Evolutionary conservation across 2,888 invertebrate genomes (phyloP), one percentile per base, ranked within the genome.

Genomic region (Scaptomyza flava): DNA sequence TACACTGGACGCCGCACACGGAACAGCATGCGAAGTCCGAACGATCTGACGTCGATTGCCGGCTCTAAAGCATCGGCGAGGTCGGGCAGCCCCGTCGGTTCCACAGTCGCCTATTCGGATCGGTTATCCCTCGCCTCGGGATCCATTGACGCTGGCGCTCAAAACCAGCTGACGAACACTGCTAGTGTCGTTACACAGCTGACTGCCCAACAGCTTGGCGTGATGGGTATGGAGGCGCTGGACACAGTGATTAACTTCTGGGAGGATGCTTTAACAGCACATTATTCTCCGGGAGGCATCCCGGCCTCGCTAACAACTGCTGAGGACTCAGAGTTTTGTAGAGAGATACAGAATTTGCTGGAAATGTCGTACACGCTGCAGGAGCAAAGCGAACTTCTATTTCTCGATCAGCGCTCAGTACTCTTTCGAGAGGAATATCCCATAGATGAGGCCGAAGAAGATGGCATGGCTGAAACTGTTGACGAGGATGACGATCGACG

Each of bases 151-250:
- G 94, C 94, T 0, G 93, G 93, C 2, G 93, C 93, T 73, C 78
- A 65, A 14, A 67, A 65, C 43, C 73, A 76, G 17, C 56, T 3
- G n/a, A 23, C 50, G 34, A 34, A 54, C 11, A 38, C 43, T 4
- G 62, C 48, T 30, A 42, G 41, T 23, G 48, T 64, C 7, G 74
- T 83, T 27, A 93, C 94, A 2, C 94, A 94, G 68, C 93, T 97
- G 36, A 96, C 96, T 3, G 96, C 97, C 1, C 96, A 97, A 89
- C 97, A 98, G 85, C 93, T 98, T 33, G 98, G 98, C 65, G 96
- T 97, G 31, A 96, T 98, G 94, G 98, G 98, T 38, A 96, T 98
- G 96, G 98, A 98, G 92, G 97, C 98, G 0, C 92, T 98, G 79
- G 98, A 98, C 89, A 96, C 96, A 17, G 97, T 97, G 70, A 96